Evolutionary conservation across 2,888 invertebrate species (phyloP), one percentile per base, ranked within the genome.

Genomic region (Drosophila eohydei): DNA sequence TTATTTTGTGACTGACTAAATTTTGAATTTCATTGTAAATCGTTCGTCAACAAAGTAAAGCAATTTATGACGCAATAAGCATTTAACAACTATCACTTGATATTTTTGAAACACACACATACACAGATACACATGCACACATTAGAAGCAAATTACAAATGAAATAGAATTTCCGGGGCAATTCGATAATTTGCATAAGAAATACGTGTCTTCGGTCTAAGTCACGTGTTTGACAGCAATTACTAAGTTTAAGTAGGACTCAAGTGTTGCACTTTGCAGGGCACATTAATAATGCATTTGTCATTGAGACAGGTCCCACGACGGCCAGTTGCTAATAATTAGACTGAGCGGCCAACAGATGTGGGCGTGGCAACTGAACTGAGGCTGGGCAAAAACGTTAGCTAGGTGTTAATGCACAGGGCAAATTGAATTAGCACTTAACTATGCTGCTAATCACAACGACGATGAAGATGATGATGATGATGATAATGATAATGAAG

Each of bases 371-470:
- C 50, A 46, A 62, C 52, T 36, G 7, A 43, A 16, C 58, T 52
- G 43, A 41, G 60, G 55, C 43, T 58, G 69, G 71, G 44, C 75
- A 73, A 74, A 78, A 81, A 64, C 71, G 78, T 71, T 79, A 56
- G 71, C 71, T 66, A 88, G 88, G 90, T 86, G 90, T 85, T 89
- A 85, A 89, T 81, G 78, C 71, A 69, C 61, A 67, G 81, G 63
- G 70, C 75, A 88, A 87, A 87, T 89, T 89, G 71, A 88, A 88
- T 87, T 87, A 87, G 68, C 86, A 81, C 90, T 69, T 75, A 67
- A 66, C 67, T 60, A 43, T 55, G 62, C 51, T 40, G 48, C 44
- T 64, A 55, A 40, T 60, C 26, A 65, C 16, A 32, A 54, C 16
- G 32, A 34, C 32, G 50, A 50, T 12, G 50, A 4, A 4, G 32